phyloP scores from a whole-genome alignment of 1,140 invertebrate genomes.

The Copidosoma floridanum region DNA sequence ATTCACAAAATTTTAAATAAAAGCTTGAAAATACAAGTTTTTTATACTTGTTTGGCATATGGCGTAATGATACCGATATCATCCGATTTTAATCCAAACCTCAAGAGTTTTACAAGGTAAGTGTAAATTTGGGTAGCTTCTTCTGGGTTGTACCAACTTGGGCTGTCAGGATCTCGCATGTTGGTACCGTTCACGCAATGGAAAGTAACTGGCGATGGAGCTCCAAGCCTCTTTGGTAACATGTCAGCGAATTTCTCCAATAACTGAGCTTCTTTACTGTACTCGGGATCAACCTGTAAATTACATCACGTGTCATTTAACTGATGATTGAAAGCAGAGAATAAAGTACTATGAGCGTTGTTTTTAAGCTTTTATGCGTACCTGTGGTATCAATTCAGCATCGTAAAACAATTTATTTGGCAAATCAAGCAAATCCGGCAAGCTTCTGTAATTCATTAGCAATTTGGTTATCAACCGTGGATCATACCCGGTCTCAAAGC shows the following conservation, averaged over 20 bases:
- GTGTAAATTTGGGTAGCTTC: slow-evolving; percentile 74
- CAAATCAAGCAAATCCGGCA: slow-evolving; percentile 59
- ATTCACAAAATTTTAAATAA: no score
- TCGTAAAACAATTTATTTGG: slow-evolving; percentile 63
- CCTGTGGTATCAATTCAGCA: slow-evolving; percentile 57
- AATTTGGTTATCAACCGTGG: slow-evolving; percentile 61
- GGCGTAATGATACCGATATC: slow-evolving; percentile 86
- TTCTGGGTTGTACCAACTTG: slow-evolving; percentile 83
- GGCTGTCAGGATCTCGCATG: slow-evolving; percentile 69
- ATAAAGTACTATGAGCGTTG: no score
- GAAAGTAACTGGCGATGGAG: slow-evolving; percentile 27
- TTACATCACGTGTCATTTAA: not conserved
- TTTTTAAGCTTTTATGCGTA: no score
- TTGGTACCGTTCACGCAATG: slow-evolving; percentile 55
- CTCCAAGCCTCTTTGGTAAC: slow-evolving; percentile 46
- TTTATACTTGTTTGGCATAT: slow-evolving; percentile 75
- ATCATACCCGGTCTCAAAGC: slow-evolving; percentile 58
- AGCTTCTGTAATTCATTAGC: slow-evolving; percentile 62
- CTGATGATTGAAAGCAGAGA: not conserved
- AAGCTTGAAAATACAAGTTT: no score
- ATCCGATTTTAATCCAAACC: slow-evolving; percentile 61
- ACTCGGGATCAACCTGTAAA: slow-evolving; percentile 21
- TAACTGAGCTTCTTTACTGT: slow-evolving; percentile 43
- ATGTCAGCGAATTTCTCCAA: slow-evolving; percentile 37
- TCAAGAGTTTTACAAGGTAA: slow-evolving; percentile 65